phyloP scores from a whole-genome alignment of 2,888 invertebrate genomes.

The Drosophila emarginata region DNA sequence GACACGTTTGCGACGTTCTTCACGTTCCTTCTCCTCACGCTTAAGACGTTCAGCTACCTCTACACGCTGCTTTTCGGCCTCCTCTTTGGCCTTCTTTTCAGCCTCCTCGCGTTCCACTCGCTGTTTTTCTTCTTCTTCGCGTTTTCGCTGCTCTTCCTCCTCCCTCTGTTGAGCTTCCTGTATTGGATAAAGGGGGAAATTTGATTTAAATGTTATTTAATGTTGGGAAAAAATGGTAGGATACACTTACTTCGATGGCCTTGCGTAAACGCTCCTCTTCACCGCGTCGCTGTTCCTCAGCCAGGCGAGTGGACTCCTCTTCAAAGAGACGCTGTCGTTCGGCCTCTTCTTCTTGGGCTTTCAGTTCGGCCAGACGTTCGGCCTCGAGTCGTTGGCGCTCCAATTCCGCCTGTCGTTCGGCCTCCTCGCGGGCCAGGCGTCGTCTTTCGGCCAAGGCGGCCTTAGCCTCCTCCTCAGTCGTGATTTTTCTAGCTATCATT shows the following conservation, averaged over 20 bases:
- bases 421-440: slow-evolving; percentile 93
- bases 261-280: slow-evolving; percentile 93
- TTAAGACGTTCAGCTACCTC: slow-evolving; percentile 92
- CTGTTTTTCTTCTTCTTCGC: slow-evolving; percentile 86
- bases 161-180: slow-evolving; percentile 90
- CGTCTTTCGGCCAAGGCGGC: slow-evolving; percentile 95
- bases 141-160: slow-evolving; percentile 89
- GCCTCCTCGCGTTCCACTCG: slow-evolving; percentile 89
- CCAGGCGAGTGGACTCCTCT: slow-evolving; percentile 90
- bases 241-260: slow-evolving; percentile 87
- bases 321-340: slow-evolving; percentile 92
- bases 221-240: background rate
- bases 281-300: slow-evolving; percentile 90
- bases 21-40: slow-evolving; percentile 94
- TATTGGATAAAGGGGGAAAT: slow-evolving; percentile 35
- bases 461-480: slow-evolving; percentile 96
- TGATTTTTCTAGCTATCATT: slow-evolving; percentile 88
- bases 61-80: slow-evolving; percentile 91
- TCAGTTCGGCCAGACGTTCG: slow-evolving; percentile 88
- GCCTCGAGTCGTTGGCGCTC: slow-evolving; percentile 89
- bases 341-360: slow-evolving; percentile 89
- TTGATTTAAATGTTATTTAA: background rate
- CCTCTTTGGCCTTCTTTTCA: slow-evolving; percentile 91
- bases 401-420: slow-evolving; percentile 93
- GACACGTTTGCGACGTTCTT: slow-evolving; percentile 93